Evolutionary conservation across 2,797 vertebrate genomes (phyloP).

Genomic region (Ctenochaetus hawaiiensis): DNA sequence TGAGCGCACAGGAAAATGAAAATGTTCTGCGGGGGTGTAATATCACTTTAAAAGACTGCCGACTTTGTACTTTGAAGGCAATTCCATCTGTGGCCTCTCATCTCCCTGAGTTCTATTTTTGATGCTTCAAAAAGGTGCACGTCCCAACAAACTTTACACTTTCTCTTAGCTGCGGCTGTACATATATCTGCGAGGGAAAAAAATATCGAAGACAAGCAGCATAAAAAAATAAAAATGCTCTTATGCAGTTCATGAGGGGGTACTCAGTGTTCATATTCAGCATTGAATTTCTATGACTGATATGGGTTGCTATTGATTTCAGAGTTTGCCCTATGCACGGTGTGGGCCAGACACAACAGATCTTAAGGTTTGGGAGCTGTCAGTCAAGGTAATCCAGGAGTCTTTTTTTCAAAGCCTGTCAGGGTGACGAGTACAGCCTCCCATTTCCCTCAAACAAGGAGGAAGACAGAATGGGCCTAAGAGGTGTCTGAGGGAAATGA

Average conservation of each 20-base stretch:
- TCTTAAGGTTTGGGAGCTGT: conserved; percentile 86
- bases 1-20: conserved; percentile 52
- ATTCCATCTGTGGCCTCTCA: conserved; percentile 59
- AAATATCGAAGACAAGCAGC: conserved; percentile 86
- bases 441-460: conserved; percentile 63
- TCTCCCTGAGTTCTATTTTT: conserved; percentile 57
- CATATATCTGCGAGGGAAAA: conserved; percentile 57
- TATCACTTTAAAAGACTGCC: conserved; percentile 59
- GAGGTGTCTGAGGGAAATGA: conserved; percentile 58
- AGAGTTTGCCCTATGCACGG: conserved; percentile 81
- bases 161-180: conserved; percentile 56
- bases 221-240: conserved; percentile 83
- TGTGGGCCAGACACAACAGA: conserved; percentile 86
- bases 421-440: conserved; percentile 65
- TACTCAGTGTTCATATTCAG: conserved; percentile 84
- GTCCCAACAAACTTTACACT: conserved; percentile 68
- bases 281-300: conserved; percentile 91
- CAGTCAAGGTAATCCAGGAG: conserved; percentile 85
- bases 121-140: conserved; percentile 44
- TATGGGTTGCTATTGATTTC: conserved; percentile 89
- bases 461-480: conserved; percentile 50
- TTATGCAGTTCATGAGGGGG: conserved; percentile 75
- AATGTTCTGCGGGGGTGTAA: conserved; percentile 38
- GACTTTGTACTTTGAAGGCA: conserved; percentile 57
- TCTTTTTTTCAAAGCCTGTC: conserved; percentile 77